Percentiles rank a stretch among this genome's conserved stretches.
phyloP scores from a whole-genome alignment of 1,140 invertebrate genomes.

The Bradysia coprophila region DNA sequence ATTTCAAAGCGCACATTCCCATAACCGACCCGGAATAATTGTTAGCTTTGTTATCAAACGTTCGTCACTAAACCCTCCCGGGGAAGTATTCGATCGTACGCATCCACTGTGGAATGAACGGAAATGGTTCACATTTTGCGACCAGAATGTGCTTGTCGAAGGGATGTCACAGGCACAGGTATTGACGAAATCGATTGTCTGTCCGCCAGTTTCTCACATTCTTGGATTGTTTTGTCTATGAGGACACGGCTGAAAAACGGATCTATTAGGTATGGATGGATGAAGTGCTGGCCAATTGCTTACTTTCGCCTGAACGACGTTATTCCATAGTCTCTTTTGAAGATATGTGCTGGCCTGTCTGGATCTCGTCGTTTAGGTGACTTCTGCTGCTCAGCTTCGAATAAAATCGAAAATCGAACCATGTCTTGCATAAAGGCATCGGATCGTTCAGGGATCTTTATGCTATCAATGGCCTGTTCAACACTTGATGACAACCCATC shows the following conservation, averaged over 20 bases:
- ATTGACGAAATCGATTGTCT: slow-evolving; percentile 52
- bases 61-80: too few relatives aligned
- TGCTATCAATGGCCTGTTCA: slow-evolving; percentile 23
- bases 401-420: slow-evolving; percentile 49
- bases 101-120: slow-evolving; percentile 44
- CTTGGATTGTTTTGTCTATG: slow-evolving; percentile 44
- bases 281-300: slow-evolving; percentile 14
- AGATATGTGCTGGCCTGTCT: slow-evolving; percentile 45
- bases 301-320: slow-evolving; percentile 49
- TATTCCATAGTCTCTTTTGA: slow-evolving; percentile 52
- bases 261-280: slow-evolving; percentile 3
- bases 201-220: slow-evolving; percentile 44
- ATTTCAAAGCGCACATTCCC: too few relatives aligned
- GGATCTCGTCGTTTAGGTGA: slow-evolving; percentile 52
- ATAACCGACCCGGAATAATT: too few relatives aligned
- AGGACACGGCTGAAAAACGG: slow-evolving; percentile 40
- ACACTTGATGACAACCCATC: slow-evolving; percentile 38
- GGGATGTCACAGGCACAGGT: slow-evolving; percentile 51
- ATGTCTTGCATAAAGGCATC: slow-evolving; percentile 34
- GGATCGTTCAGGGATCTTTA: slow-evolving; percentile 27
- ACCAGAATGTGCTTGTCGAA: slow-evolving; percentile 43
- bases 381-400: slow-evolving; percentile 58
- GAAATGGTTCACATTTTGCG: slow-evolving; percentile 34
- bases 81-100: slow-evolving; percentile 26
- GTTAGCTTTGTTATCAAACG: too few relatives aligned